Base-by-base conservation (phyloP, 2,113 vertebrate genomes). In the Cheirogaleus medius region DNA sequence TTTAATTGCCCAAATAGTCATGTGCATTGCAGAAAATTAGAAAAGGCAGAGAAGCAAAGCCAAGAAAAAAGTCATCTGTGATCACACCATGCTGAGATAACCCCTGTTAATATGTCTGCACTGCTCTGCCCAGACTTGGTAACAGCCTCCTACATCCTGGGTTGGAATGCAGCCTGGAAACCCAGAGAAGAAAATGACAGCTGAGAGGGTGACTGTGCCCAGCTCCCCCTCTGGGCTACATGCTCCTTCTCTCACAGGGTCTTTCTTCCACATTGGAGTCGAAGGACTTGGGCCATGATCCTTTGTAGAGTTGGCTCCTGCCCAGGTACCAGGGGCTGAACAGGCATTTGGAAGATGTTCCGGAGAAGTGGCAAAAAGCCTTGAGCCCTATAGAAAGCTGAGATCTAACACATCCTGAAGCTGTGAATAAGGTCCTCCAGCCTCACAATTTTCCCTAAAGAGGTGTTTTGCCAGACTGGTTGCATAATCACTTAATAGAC, bases 41-140 rank as follows among this genome's bases (percentile, higher is more conserved):
- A 96, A 97, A 95, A 93, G 42, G 76, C 88, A 74, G 85, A 68
- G 71, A 86, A 96, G 86, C 85, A 89, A 56, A 96, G 34, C 91
- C 91, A 23, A 6, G 56, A 63, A 54, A 37, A 90, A 94, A 94
- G 78, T 34, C 88, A 74, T 44, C 71, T 39, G 8, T 93, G 47
- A 83, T 68, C 34, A 66, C 14, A 32, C 47, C 42, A 56, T 0
- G 6, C 27, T 25, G 85, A 95, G 85, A 56, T 23, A 47, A 94
- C 32, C 15, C 20, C 44, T n/a, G 52, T 60, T 84, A 23, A 42
- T 37, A 25, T 6, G 44, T 64, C 42, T 54, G 74, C 27, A 32
- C 69, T 64, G 81, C 34, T 84, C 37, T 81, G 39, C 90, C 74
- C 63, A 54, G 94, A 49, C 73, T 21, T 47, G 39, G 80, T 88